Evolutionary conservation across 2,113 vertebrate species (phyloP).

Genomic region (Manacus vitellinus): DNA sequence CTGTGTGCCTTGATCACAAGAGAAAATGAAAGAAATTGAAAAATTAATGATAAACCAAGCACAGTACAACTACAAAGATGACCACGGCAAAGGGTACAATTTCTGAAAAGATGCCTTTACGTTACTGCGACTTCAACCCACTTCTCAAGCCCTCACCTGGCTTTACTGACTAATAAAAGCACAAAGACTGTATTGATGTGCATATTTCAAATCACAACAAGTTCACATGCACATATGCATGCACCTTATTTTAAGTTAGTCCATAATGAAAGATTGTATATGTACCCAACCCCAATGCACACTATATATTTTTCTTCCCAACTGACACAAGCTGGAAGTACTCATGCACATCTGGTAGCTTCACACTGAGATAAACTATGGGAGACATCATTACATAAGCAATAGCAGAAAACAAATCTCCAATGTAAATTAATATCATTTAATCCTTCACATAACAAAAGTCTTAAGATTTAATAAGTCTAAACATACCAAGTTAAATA

Average conservation of each 20-base stretch:
- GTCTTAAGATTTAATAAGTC: background rate
- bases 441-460: background rate
- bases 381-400: background rate
- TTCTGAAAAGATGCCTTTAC: background rate
- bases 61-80: background rate
- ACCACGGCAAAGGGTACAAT: background rate
- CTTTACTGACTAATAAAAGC: background rate
- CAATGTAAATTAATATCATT: background rate
- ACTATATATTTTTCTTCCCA: background rate
- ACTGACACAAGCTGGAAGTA: background rate
- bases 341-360: background rate
- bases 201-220: background rate
- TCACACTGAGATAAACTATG: background rate
- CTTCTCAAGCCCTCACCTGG: background rate
- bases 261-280: background rate
- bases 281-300: background rate
- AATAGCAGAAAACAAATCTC: background rate
- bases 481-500: background rate
- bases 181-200: background rate
- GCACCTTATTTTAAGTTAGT: background rate
- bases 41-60: background rate
- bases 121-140: background rate
- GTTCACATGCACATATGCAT: background rate
- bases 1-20: background rate
- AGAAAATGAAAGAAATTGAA: background rate